Base-by-base conservation (phyloP, 1,140 invertebrate genomes). In the Phymastichus coffea region DNA sequence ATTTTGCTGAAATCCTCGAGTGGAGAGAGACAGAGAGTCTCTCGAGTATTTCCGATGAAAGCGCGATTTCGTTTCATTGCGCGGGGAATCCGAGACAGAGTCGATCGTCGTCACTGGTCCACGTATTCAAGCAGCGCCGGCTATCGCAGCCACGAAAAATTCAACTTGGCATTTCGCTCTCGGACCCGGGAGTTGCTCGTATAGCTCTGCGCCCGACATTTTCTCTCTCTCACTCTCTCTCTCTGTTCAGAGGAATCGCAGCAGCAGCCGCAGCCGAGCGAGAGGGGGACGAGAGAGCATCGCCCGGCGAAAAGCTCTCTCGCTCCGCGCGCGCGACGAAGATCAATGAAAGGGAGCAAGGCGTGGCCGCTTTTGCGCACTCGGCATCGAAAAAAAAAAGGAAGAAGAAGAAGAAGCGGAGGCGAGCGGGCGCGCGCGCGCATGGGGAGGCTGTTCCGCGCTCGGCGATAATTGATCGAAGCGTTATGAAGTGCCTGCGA, bases 391-490 rank as follows among this genome's bases (percentile, higher is more conserved):
- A n/a, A n/a, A n/a, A n/a, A n/a, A n/a, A n/a, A n/a, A n/a, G n/a
- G n/a, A n/a, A n/a, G n/a, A n/a, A n/a, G n/a, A n/a, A n/a, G n/a
- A n/a, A n/a, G n/a, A n/a, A n/a, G n/a, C n/a, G n/a, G n/a, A n/a
- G n/a, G n/a, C n/a, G n/a, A n/a, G n/a, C n/a, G n/a, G n/a, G 56
- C 54, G 64, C 64, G 15, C 33, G 17, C 23, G 38, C 44, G 40
- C 44, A 33, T n/a, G 75, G 72, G 74, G 71, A 67, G 68, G 61
- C 69, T 64, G 70, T 63, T 79, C 77, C 77, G 79, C 77, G 69
- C 72, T 49, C 68, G 72, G 72, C 76, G 75, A 80, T 80, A n/a
- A n/a, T 80, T 80, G 78, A 79, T 72, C 76, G 64, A 69, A 73
- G 70, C 64, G 30, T 66, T n/a, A n/a, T n/a, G n/a, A n/a, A n/a